Evolutionary conservation across 1,140 invertebrate species (phyloP).

Genomic region (Platorchestia sp.): DNA sequence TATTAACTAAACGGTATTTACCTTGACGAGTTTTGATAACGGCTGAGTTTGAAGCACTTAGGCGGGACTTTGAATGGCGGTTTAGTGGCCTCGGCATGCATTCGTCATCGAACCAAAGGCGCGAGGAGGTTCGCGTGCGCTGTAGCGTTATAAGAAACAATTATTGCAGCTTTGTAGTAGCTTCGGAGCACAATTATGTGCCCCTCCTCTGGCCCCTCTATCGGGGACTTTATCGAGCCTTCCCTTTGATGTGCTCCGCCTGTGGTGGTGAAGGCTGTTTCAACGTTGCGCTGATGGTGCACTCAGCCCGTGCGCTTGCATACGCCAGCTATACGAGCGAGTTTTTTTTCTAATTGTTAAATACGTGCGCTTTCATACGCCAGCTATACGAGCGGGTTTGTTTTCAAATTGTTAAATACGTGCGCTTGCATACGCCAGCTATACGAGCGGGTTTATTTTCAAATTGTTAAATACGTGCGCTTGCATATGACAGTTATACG

Average conservation of each 20-base stretch:
- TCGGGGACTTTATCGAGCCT: constrained; percentile 43
- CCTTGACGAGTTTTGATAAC: background rate
- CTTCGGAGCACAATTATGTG: constrained; percentile 40
- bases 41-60: background rate
- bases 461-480: too few relatives aligned
- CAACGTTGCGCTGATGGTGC: background rate
- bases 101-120: background rate
- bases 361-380: too few relatives aligned
- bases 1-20: background rate
- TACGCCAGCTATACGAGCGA: background rate
- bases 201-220: constrained; percentile 14
- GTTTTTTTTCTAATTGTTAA: background rate
- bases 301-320: background rate
- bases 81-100: background rate
- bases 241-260: constrained; percentile 33
- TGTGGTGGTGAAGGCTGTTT: background rate
- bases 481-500: too few relatives aligned
- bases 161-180: constrained; percentile 8
- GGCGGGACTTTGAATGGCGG: background rate
- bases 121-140: background rate
- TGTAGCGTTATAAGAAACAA: constrained; percentile 47
- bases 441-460: too few relatives aligned
- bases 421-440: too few relatives aligned
- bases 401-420: too few relatives aligned
- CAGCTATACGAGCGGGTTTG: too few relatives aligned